Percentiles rank a stretch among this genome's conserved stretches.
Conservation (phyloP, 2,888 invertebrate species). For the Tipula vernalis region DNA sequence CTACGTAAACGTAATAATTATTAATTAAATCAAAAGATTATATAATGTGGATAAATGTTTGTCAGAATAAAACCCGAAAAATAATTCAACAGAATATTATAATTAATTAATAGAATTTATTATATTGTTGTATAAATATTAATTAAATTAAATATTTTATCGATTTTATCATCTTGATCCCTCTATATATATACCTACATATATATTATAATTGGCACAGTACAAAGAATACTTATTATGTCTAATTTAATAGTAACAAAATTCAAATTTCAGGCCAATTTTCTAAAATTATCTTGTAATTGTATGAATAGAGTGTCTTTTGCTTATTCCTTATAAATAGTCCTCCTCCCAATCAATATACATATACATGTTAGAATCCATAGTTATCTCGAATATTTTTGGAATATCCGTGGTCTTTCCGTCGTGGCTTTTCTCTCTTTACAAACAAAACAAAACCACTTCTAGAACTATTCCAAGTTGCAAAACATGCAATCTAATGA, state of each 20-base stretch:
- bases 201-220: neutral
- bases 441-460: too few relatives aligned
- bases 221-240: neutral
- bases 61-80: neutral
- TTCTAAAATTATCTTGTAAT: neutral
- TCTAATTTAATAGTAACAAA: neutral
- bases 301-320: neutral
- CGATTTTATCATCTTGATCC: neutral
- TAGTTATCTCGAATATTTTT: too few relatives aligned
- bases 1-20: neutral
- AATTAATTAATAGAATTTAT: neutral
- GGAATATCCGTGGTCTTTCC: too few relatives aligned
- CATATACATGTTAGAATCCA: too few relatives aligned
- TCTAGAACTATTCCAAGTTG: too few relatives aligned
- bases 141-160: neutral
- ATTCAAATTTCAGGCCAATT: neutral
- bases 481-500: too few relatives aligned
- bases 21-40: neutral
- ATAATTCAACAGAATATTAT: neutral
- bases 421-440: too few relatives aligned
- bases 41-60: neutral
- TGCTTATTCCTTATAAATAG: too few relatives aligned
- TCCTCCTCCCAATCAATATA: too few relatives aligned
- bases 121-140: neutral
- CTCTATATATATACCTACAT: neutral